phyloP scores from a whole-genome alignment of 1,140 invertebrate species.

The Gonatopus flavifemur region DNA sequence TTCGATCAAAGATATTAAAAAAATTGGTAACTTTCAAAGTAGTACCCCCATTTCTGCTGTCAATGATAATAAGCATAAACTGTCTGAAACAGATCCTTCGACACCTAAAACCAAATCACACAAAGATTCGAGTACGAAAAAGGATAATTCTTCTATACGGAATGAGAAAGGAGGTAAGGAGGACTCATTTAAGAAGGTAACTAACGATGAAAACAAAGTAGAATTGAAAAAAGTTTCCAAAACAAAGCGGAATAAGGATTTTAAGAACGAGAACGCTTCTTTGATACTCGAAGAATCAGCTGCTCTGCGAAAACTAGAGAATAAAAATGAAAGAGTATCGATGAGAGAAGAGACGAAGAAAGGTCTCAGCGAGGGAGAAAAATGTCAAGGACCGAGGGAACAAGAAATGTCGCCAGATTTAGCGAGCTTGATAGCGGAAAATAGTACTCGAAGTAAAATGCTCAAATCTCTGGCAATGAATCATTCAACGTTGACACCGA shows the following conservation, averaged over 20 bases:
- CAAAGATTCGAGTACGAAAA: no score
- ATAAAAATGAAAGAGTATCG: no score
- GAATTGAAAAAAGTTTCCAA: neutral
- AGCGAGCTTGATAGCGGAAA: neutral
- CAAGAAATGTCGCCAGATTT: slow-evolving; percentile 6
- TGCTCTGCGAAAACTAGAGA: no score
- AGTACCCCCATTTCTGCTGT: no score
- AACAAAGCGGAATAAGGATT: neutral
- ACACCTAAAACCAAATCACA: no score
- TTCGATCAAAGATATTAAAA: neutral
- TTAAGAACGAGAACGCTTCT: neutral
- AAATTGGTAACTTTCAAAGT: neutral
- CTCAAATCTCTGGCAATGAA: neutral
- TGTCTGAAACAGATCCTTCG: no score
- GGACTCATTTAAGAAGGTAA: neutral
- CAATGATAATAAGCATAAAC: no score
- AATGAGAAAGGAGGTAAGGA: slow-evolving; percentile 3
- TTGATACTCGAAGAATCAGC: no score
- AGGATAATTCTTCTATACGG: no score
- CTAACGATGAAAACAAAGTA: neutral
- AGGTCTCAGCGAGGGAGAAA: neutral
- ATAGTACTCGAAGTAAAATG: no score
- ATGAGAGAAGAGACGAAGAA: neutral
- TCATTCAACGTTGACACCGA: slow-evolving; percentile 1
- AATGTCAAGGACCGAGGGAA: no score